phyloP scores from a whole-genome alignment of 2,797 vertebrate genomes.

The Poeciliopsis presidionis region DNA sequence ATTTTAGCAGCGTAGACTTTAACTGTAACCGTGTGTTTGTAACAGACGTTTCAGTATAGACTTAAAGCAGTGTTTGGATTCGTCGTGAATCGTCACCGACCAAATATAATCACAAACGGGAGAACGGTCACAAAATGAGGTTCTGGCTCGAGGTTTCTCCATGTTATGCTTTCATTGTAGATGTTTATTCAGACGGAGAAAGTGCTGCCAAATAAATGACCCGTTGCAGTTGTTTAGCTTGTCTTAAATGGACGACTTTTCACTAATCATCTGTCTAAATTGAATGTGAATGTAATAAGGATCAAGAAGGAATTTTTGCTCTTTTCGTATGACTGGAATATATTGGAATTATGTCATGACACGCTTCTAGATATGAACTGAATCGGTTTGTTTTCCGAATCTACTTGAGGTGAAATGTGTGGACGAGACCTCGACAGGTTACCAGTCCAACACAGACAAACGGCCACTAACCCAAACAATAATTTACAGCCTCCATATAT shows the following conservation, averaged over 20 bases:
- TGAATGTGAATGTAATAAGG: neutral
- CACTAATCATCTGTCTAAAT: neutral
- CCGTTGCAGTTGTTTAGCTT: neutral
- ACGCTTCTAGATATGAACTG: neutral
- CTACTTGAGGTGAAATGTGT: neutral
- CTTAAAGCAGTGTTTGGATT: neutral
- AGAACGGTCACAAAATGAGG: neutral
- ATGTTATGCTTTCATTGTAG: neutral
- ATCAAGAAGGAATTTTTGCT: neutral
- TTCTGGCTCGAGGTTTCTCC: neutral
- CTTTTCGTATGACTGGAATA: neutral
- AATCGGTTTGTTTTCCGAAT: neutral
- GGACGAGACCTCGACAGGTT: neutral
- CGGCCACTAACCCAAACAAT: neutral
- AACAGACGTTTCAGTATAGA: neutral
- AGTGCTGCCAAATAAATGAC: neutral
- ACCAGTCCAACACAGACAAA: neutral
- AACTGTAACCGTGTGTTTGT: neutral
- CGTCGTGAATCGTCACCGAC: neutral
- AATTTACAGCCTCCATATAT: neutral
- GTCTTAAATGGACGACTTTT: neutral
- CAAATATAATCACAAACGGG: neutral
- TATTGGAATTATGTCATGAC: neutral
- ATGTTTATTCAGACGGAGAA: neutral
- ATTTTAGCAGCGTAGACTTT: neutral